Evolutionary conservation across 2,888 invertebrate species (phyloP).

Genomic region (Metalampra italica): DNA sequence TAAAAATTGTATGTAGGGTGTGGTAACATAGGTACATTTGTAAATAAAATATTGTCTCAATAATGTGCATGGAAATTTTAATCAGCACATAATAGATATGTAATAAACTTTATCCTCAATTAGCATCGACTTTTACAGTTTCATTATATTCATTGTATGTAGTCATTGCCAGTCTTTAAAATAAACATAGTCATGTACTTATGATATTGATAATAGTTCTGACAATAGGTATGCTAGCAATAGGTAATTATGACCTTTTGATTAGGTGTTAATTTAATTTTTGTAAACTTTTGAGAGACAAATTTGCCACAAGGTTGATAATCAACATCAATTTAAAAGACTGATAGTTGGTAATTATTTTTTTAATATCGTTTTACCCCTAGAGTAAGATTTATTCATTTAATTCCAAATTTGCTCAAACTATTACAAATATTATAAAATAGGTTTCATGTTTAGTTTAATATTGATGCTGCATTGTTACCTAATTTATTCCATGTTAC

Average conservation of each 20-base stretch:
- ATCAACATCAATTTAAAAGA: constrained; percentile 79
- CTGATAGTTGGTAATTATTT: constrained; percentile 78
- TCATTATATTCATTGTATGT: too few species aligned
- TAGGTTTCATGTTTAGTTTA: constrained; percentile 49
- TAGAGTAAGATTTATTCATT: constrained; percentile 71
- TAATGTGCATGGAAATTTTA: not conserved
- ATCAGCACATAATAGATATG: not conserved
- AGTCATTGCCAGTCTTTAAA: too few species aligned
- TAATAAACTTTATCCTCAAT: too few species aligned
- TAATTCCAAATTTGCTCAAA: constrained; percentile 76
- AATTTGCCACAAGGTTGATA: constrained; percentile 71
- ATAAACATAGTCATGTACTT: not conserved
- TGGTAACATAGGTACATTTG: constrained; percentile 5
- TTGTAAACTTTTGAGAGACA: constrained; percentile 77
- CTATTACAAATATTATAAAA: constrained; percentile 38
- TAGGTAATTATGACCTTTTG: constrained; percentile 24
- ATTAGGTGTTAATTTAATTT: constrained; percentile 23
- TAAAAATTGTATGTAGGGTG: constrained; percentile 20
- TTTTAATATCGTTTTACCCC: constrained; percentile 77
- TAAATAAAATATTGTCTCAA: not conserved
- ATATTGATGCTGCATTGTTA: constrained; percentile 39
- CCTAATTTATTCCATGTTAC: constrained; percentile 5
- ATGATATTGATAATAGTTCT: constrained; percentile 17
- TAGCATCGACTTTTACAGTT: too few species aligned
- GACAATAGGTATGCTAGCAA: constrained; percentile 57